A percentile compares a stretch with the other conserved stretches of the same genome.
Evolutionary conservation across 2,113 vertebrate species (phyloP).

Genomic region (Serilophus lunatus): DNA sequence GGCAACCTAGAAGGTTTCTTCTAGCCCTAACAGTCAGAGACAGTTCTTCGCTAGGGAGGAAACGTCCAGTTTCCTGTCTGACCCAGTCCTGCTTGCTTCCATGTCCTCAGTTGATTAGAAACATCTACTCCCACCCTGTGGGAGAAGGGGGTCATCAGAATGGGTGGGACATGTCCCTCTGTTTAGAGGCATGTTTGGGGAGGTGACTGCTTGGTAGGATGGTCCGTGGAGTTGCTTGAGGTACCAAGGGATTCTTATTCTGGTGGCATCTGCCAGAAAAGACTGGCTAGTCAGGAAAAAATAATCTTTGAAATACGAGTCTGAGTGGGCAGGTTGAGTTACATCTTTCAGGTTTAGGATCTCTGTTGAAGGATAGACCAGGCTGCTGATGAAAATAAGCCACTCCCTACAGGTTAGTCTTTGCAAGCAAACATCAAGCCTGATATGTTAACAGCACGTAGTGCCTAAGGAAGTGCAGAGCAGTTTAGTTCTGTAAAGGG

Average conservation of each 20-base stretch:
- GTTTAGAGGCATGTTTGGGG: background rate
- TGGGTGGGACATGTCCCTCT: background rate
- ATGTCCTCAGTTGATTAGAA: background rate
- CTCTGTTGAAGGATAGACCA: background rate
- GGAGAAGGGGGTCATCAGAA: background rate
- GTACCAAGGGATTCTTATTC: background rate
- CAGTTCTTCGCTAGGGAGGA: background rate
- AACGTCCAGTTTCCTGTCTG: background rate
- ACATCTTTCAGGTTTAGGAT: background rate
- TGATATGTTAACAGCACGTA: background rate
- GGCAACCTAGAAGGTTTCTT: background rate
- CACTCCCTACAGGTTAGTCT: background rate
- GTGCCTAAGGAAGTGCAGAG: background rate
- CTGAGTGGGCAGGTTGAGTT: background rate
- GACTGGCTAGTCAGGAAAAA: background rate
- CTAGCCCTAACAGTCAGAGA: background rate
- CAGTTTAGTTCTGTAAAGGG: background rate
- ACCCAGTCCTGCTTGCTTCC: background rate
- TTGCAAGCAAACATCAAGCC: background rate
- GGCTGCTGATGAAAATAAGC: background rate
- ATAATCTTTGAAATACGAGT: background rate
- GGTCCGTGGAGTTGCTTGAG: background rate
- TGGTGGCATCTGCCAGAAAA: background rate
- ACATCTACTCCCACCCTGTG: background rate
- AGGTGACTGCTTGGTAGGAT: background rate